Evolutionary conservation across 2,888 invertebrate species (phyloP).

Genomic region (Acanthoscelides obtectus): DNA sequence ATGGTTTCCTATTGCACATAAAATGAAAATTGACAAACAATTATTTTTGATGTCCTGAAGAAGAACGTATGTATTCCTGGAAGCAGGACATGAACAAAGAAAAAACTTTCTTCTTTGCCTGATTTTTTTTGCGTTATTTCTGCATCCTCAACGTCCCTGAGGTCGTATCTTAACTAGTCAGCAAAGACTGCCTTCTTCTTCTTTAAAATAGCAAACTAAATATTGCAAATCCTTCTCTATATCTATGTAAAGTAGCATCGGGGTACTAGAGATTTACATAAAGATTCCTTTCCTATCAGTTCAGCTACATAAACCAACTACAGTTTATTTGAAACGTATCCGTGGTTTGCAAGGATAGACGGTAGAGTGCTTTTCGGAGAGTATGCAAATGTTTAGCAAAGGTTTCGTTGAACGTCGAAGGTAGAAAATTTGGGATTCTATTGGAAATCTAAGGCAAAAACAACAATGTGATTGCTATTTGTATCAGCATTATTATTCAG

Average conservation of each 20-base stretch:
- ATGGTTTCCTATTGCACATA: too few species aligned
- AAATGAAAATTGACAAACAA: too few species aligned
- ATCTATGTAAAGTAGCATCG: not conserved
- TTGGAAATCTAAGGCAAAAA: not conserved
- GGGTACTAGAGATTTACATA: not conserved
- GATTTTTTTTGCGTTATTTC: too few species aligned
- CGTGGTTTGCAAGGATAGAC: not conserved
- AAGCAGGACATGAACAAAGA: too few species aligned
- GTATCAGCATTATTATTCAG: not conserved
- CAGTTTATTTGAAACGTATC: not conserved
- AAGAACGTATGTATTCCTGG: too few species aligned
- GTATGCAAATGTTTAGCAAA: not conserved
- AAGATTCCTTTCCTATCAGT: not conserved
- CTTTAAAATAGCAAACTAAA: too few species aligned
- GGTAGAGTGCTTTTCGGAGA: not conserved
- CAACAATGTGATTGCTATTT: not conserved
- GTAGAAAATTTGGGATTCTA: not conserved
- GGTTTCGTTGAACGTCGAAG: not conserved
- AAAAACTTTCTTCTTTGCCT: too few species aligned
- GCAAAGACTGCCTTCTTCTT: too few species aligned
- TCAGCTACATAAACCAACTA: not conserved
- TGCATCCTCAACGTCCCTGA: too few species aligned
- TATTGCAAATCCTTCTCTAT: too few species aligned
- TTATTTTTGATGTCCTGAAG: too few species aligned
- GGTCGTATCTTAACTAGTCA: too few species aligned